Conservation (phyloP, 1,140 invertebrate species). For the Chironomus striatipennis region DNA sequence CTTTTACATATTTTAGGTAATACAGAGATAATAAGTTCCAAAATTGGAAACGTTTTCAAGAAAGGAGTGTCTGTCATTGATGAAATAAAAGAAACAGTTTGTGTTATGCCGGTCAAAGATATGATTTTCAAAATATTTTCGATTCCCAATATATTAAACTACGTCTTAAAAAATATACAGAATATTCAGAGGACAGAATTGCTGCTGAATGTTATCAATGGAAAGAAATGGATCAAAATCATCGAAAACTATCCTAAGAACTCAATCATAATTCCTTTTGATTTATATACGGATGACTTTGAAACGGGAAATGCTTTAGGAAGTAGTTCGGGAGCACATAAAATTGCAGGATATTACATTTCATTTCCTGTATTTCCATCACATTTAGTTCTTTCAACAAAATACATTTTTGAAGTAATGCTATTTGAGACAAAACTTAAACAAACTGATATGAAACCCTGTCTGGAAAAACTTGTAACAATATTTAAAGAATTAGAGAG, state of each 20-base stretch:
- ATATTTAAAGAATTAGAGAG: slow-evolving; percentile 25
- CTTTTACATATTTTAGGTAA: too few species aligned
- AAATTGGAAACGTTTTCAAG: too few species aligned
- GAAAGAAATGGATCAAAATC: too few species aligned
- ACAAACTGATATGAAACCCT: slow-evolving; percentile 22
- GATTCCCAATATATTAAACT: too few species aligned
- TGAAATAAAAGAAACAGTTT: too few species aligned
- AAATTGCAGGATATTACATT: slow-evolving; percentile 26
- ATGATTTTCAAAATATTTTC: too few species aligned
- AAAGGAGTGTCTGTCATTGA: too few species aligned
- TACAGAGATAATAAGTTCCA: too few species aligned
- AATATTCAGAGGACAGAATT: too few species aligned
- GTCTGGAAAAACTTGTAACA: slow-evolving; percentile 24
- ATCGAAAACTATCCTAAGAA: not conserved
- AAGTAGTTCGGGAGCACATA: slow-evolving; percentile 20
- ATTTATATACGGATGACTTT: slow-evolving; percentile 27
- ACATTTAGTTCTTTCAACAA: slow-evolving; percentile 25
- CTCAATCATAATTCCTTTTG: slow-evolving; percentile 25
- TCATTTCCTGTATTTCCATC: slow-evolving; percentile 26
- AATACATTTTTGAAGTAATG: slow-evolving; percentile 26
- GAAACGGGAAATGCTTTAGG: slow-evolving; percentile 26
- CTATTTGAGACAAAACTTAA: slow-evolving; percentile 25
- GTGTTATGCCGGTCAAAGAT: too few species aligned
- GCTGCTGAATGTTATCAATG: too few species aligned
- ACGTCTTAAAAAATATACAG: too few species aligned